phyloP scores from a whole-genome alignment of 2,113 vertebrate species.

The Chelonoidis abingdonii region DNA sequence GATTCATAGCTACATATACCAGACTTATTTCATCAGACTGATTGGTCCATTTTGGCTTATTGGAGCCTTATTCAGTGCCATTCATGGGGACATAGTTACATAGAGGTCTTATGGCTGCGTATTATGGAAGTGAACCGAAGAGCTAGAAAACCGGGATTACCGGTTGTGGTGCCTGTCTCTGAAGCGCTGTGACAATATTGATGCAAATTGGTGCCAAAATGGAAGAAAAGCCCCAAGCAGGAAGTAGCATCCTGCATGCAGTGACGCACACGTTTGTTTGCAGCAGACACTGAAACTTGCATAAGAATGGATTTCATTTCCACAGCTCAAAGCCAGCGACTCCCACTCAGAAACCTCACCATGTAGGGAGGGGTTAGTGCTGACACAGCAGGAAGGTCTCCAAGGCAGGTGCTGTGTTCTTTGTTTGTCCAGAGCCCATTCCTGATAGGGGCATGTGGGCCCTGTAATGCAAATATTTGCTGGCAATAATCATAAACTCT shows the following conservation, averaged over 20 bases:
- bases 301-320: neutral
- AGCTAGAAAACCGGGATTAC: neutral
- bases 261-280: neutral
- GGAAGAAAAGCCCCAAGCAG: constrained; percentile 43
- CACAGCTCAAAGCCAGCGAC: neutral
- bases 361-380: neutral
- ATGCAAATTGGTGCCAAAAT: constrained; percentile 20
- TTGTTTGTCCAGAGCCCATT: neutral
- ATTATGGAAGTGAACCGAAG: neutral
- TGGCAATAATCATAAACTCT: neutral
- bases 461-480: neutral
- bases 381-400: fast-evolving
- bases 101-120: fast-evolving
- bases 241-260: neutral
- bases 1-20: neutral
- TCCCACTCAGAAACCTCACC: neutral
- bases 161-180: neutral
- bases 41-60: neutral
- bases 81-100: neutral
- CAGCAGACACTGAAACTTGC: neutral
- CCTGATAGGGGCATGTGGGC: neutral
- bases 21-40: neutral
- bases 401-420: neutral
- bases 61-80: neutral
- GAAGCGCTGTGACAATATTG: constrained; percentile 60